These are phyloP conservation scores for Cheilosia impressa DNA, from an alignment of 2,888 invertebrate species.

Conservation along the genomic window DNA sequence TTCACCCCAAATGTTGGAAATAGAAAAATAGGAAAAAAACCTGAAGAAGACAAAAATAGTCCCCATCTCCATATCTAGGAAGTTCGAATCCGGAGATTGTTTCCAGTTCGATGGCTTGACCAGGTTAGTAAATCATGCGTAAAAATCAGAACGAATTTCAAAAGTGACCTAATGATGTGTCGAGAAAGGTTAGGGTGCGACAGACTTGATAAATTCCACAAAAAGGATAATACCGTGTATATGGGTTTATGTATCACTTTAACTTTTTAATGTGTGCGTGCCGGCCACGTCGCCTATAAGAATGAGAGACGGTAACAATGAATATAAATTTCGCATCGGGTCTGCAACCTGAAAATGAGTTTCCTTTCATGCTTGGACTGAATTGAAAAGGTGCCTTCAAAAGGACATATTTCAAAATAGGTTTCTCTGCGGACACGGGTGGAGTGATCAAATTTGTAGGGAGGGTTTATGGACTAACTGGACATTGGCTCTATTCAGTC, in stretches of 20 bases:
- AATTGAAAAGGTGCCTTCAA: conserved; percentile 1
- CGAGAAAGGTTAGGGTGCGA: conserved; percentile 12
- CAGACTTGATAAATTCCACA: conserved; percentile 2
- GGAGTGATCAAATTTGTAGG: conserved; percentile 22
- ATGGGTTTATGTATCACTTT: conserved; percentile 24
- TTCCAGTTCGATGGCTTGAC: conserved; percentile 42
- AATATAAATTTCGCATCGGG: conserved; percentile 31
- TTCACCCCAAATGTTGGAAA: conserved; percentile 16
- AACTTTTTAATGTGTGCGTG: conserved; percentile 33
- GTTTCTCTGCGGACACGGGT: neutral
- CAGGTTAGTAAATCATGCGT: conserved; percentile 67
- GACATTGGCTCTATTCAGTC: conserved; percentile 32
- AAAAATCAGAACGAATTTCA: conserved; percentile 64
- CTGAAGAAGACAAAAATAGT: no score
- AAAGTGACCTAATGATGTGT: conserved; percentile 57
- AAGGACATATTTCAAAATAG: conserved; percentile 35
- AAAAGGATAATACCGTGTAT: conserved; percentile 7
- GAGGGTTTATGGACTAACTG: neutral
- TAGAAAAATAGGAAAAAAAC: neutral
- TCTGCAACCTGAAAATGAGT: conserved; percentile 45
- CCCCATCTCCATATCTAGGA: neutral
- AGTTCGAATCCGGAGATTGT: conserved; percentile 3
- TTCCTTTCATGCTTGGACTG: conserved; percentile 24
- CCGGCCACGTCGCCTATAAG: neutral
- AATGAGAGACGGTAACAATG: conserved; percentile 9